Base-by-base conservation (phyloP, 2,888 invertebrate species). In the Chrysopilus asiliformis region DNA sequence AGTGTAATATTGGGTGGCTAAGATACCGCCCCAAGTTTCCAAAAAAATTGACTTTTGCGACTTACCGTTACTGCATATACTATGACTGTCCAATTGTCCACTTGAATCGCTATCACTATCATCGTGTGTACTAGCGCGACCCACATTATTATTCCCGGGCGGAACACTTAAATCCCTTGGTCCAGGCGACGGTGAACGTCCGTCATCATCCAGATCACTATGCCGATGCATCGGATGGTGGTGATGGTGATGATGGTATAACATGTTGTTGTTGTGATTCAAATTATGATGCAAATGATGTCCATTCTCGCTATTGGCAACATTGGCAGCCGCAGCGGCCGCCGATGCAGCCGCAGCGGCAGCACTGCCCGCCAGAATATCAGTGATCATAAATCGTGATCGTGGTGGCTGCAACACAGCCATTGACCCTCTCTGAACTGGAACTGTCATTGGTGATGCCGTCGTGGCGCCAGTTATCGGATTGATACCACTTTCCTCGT, bases 341-440 rank as follows among this genome's bases (percentile, higher is more conserved):
- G 48, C 48, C 13, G 52, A 53, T 2, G 56, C 58, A 3, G 57
- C 55, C 4, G 53, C 57, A 64, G 74, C 53, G 46, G 60, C 63
- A 10, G 62, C 63, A 36, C 68, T 68, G 34, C 72, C 72, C 34
- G 75, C 76, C 47, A 87, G 68, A 53, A 87, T 87, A 61, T 87
- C 87, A 49, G 84, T 86, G 66, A 87, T 87, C 84, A 87, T 86
- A 67, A 87, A 87, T 47, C 85, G 68, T 43, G 85, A 83, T 49
- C 84, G 71, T 34, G 77, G 75, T 46, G 76, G 73, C 58, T 70
- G 74, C 56, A 71, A 68, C 60, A 69, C 70, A 61, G 68, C 70
- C 70, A 69, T 70, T 47, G 58, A 56, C 43, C 56, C 58, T 49
- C 52, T 52, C 49, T 47, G 60, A 45, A 43, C 47, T 39, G 67